Percentiles rank a stretch among this genome's conserved stretches.
phyloP scores from a whole-genome alignment of 2,888 invertebrate genomes.

The Eupeodes latifasciatus region DNA sequence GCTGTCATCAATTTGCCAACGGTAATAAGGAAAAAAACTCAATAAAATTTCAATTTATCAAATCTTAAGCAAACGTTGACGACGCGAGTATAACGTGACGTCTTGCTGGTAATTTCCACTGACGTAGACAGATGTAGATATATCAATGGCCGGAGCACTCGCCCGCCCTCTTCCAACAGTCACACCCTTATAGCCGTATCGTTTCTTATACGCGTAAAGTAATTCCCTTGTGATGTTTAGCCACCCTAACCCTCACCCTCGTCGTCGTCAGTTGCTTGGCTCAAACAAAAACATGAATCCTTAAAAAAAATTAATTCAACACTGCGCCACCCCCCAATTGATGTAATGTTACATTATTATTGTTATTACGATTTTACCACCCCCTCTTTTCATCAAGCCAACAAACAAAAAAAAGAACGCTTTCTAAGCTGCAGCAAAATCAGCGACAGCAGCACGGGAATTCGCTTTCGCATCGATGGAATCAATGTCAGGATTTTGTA shows the following conservation, averaged over 20 bases:
- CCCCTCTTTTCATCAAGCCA: background rate
- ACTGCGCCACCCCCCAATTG: slow-evolving; percentile 67
- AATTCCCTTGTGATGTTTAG: slow-evolving; percentile 28
- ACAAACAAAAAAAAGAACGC: slow-evolving; percentile 27
- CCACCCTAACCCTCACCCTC: slow-evolving; percentile 20
- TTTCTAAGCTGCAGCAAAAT: slow-evolving; percentile 59
- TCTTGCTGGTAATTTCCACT: slow-evolving; percentile 70
- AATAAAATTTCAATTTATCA: slow-evolving; percentile 76
- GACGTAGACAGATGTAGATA: slow-evolving; percentile 72
- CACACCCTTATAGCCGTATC: slow-evolving; percentile 30
- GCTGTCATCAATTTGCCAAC: slow-evolving; percentile 74
- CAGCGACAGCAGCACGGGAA: slow-evolving; percentile 32
- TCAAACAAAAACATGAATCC: slow-evolving; percentile 62
- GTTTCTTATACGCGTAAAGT: slow-evolving; percentile 14
- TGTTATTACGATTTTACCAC: slow-evolving; percentile 66
- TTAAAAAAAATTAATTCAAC: slow-evolving; percentile 69
- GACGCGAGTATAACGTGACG: slow-evolving; percentile 4
- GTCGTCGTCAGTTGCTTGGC: background rate
- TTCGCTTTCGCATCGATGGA: background rate
- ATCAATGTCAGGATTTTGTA: slow-evolving; percentile 31
- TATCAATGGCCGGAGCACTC: slow-evolving; percentile 66
- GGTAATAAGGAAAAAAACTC: slow-evolving; percentile 71
- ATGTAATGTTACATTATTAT: slow-evolving; percentile 75
- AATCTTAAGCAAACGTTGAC: slow-evolving; percentile 67
- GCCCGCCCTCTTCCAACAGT: slow-evolving; percentile 34